phyloP scores from a whole-genome alignment of 2,888 invertebrate genomes.

The Pristionchus entomophagus region DNA sequence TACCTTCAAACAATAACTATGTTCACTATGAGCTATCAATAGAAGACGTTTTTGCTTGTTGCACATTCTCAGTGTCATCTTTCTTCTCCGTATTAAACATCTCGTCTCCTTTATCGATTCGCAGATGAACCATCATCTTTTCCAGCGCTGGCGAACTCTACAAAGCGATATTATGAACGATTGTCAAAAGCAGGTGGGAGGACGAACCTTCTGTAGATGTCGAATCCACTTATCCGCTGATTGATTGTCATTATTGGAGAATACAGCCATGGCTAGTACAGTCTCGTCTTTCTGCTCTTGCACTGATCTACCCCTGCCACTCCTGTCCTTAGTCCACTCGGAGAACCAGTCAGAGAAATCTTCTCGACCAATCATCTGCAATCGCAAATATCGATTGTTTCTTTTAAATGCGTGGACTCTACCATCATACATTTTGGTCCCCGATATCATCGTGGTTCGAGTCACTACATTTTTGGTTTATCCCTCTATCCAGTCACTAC shows the following conservation, averaged over 20 bases:
- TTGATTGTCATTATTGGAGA: conserved; percentile 55
- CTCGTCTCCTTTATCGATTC: conserved; percentile 34
- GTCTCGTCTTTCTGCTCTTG: conserved; percentile 72
- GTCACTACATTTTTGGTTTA: too few species aligned
- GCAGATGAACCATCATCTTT: background rate
- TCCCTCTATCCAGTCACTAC: too few species aligned
- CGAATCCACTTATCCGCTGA: conserved; percentile 61
- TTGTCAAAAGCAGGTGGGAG: background rate
- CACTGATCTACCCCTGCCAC: conserved; percentile 55
- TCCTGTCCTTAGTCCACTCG: conserved; percentile 56
- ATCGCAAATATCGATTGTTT: background rate
- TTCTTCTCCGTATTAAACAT: conserved; percentile 22
- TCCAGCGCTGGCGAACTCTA: conserved; percentile 5
- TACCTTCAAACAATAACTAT: background rate
- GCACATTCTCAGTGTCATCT: background rate
- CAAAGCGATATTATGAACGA: background rate
- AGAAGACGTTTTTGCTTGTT: conserved; percentile 1
- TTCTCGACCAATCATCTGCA: conserved; percentile 55
- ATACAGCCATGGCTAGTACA: conserved; percentile 64
- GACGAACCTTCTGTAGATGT: conserved; percentile 53
- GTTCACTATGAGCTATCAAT: background rate
- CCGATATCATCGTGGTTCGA: too few species aligned
- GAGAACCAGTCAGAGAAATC: conserved; percentile 60
- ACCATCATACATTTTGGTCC: too few species aligned
- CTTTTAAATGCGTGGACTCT: too few species aligned